phyloP scores from a whole-genome alignment of 1,140 invertebrate genomes.

The Pachyrhynchus sulphureomaculatus region DNA sequence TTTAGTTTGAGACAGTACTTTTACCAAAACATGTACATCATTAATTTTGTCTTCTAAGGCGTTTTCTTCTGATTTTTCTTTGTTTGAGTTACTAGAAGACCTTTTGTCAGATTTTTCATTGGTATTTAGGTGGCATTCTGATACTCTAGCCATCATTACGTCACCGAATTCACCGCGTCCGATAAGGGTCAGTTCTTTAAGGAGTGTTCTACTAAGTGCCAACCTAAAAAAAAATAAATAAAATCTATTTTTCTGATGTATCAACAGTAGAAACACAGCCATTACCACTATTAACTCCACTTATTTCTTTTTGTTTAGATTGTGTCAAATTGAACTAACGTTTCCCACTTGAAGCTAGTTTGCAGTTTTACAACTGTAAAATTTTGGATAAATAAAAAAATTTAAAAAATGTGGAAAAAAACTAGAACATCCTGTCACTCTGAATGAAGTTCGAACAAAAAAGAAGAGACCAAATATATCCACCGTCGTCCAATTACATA shows the following conservation, averaged over 20 bases:
- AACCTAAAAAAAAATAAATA: slow-evolving; percentile 46
- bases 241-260: neutral
- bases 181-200: slow-evolving; percentile 80
- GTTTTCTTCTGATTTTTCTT: slow-evolving; percentile 27
- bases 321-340: too few species aligned
- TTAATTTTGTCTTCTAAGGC: slow-evolving; percentile 45
- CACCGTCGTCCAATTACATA: too few species aligned
- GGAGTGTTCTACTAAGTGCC: slow-evolving; percentile 67
- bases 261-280: too few species aligned
- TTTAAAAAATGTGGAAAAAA: too few species aligned
- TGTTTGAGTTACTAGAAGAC: slow-evolving; percentile 43
- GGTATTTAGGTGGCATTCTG: slow-evolving; percentile 50
- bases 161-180: slow-evolving; percentile 91
- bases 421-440: too few species aligned
- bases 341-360: too few species aligned
- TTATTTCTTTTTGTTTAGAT: too few species aligned
- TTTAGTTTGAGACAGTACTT: slow-evolving; percentile 71
- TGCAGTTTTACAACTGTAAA: too few species aligned
- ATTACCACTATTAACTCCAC: too few species aligned
- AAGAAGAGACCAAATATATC: too few species aligned
- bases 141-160: slow-evolving; percentile 74
- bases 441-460: too few species aligned
- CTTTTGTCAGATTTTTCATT: slow-evolving; percentile 37
- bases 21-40: slow-evolving; percentile 66
- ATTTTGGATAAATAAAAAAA: too few species aligned